Evolutionary conservation across 1,140 invertebrate genomes (phyloP), one percentile per base, ranked within the genome.

Genomic region (Drosophila sp.): DNA sequence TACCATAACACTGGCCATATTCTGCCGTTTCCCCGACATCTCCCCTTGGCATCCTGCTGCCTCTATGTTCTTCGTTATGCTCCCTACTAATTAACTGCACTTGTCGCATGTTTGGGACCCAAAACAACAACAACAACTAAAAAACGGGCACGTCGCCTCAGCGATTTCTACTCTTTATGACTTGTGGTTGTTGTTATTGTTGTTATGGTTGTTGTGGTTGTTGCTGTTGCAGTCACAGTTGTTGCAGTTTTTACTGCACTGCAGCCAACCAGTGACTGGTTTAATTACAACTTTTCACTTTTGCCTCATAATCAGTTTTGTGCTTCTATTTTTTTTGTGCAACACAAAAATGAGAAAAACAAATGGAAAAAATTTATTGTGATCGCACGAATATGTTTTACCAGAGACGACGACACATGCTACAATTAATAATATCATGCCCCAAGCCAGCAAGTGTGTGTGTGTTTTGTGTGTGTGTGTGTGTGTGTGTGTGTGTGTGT

Each of bases 201-300:
- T 64, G 76, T 43, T n/a, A n/a, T n/a, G n/a, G n/a, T n/a, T 69
- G 50, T 43, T 70, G 45, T 53, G 53, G 67, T 54, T 46, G 76
- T 34, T 69, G 75, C 50, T 71, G 76, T 61, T 86, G 78, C 67
- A 79, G 72, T 81, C 45, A 63, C 72, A 71, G 53, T 83, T 78
- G 71, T 78, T 82, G 59, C 53, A 67, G 50, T 86, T 75, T 80
- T 75, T 69, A 57, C 34, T 18, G 34, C n/a, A 58, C 48, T 77
- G 77, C 71, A 71, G 57, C 50, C 82, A 86, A 56, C 62, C 82
- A 87, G 76, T 89, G 83, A 87, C 83, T 89, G 83, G 83, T 89
- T 87, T 87, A 87, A 87, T 87, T 87, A 76, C 83, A 89, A 77
- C 83, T 83, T 87, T 87, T 87, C 83, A 87, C 83, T 89, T 87